Conservation (phyloP, 1,140 invertebrate species). For the Melipona quadrifasciata region DNA sequence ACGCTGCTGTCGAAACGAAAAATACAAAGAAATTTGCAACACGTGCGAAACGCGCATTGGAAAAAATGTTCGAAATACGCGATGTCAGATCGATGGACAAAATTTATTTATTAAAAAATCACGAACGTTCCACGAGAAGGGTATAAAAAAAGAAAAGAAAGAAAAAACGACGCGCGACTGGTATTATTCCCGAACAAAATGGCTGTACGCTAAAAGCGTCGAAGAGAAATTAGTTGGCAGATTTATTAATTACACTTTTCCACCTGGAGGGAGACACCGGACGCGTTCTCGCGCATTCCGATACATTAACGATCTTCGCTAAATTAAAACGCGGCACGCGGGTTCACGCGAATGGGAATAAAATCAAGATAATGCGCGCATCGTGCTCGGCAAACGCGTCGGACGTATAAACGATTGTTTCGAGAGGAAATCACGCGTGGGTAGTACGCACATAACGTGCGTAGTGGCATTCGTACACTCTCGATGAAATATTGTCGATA, state of each 20-base stretch:
- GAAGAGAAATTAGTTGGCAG: not conserved
- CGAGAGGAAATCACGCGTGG: too few relatives aligned
- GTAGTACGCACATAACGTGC: too few relatives aligned
- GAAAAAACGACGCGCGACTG: not conserved
- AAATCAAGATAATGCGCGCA: slow-evolving; percentile 35
- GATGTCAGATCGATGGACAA: not conserved
- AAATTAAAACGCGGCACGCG: not conserved
- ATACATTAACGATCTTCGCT: slow-evolving; percentile 16
- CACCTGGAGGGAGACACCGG: not conserved
- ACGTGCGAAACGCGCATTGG: too few relatives aligned
- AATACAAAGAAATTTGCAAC: too few relatives aligned
- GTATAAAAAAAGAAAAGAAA: not conserved
- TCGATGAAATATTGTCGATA: too few relatives aligned
- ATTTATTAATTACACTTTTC: slow-evolving; percentile 27
- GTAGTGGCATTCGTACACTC: too few relatives aligned
- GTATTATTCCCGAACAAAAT: not conserved
- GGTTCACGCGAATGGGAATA: slow-evolving; percentile 1
- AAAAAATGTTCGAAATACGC: not conserved
- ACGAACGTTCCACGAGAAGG: not conserved
- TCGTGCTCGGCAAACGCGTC: slow-evolving; percentile 2
- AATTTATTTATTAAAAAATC: not conserved
- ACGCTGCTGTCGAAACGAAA: too few relatives aligned
- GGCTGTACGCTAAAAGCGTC: not conserved
- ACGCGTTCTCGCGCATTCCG: not conserved
- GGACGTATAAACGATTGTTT: not conserved